Evolutionary conservation across 2,797 vertebrate species (phyloP).

Genomic region (Parotocinclus haroldoi): DNA sequence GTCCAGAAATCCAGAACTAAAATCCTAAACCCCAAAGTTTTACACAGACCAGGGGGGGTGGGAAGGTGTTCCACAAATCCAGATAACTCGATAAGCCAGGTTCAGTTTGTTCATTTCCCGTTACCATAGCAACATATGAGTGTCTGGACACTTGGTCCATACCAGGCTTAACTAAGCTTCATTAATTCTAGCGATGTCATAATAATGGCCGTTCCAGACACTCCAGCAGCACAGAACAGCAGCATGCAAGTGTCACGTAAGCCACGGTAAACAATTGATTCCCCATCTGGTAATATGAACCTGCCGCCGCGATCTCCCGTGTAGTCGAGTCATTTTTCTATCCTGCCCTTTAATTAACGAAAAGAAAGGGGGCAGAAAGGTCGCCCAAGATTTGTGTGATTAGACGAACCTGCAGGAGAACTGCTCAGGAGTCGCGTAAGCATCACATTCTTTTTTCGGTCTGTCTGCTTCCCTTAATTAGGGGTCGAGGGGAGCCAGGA

Average conservation of each 20-base stretch:
- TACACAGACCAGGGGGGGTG: no score
- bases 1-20: no score
- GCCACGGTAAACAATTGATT: not conserved
- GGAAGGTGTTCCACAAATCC: no score
- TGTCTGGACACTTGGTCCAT: no score
- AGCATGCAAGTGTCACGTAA: not conserved
- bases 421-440: conserved; percentile 11
- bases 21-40: no score
- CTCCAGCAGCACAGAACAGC: no score
- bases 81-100: no score
- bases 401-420: conserved; percentile 13
- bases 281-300: not conserved
- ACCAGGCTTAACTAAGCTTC: no score
- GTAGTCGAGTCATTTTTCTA: conserved; percentile 1
- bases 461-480: conserved; percentile 33
- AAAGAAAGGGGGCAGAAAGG: not conserved
- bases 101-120: no score
- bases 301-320: not conserved
- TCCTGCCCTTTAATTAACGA: conserved; percentile 22
- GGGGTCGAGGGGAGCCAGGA: conserved; percentile 22
- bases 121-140: no score
- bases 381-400: conserved; percentile 6
- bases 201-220: no score
- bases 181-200: no score
- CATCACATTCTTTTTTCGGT: conserved; percentile 9